Evolutionary conservation across 2,797 vertebrate genomes (phyloP).

Genomic region (Falco biarmicus): DNA sequence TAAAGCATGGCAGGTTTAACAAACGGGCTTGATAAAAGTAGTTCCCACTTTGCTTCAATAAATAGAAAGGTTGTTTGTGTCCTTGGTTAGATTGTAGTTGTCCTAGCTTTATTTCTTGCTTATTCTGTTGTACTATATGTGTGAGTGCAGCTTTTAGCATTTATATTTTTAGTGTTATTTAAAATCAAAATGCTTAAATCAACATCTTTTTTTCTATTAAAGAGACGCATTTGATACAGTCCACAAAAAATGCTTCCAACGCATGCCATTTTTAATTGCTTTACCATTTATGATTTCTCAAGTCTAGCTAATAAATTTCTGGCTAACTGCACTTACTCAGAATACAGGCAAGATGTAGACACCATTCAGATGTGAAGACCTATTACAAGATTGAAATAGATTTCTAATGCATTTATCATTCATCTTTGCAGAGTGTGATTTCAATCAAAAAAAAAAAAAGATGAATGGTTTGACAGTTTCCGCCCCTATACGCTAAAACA

Average conservation of each 20-base stretch:
- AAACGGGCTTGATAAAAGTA: constrained; percentile 61
- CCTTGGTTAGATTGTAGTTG: constrained; percentile 43
- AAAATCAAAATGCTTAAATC: constrained; percentile 46
- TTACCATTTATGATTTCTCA: constrained; percentile 55
- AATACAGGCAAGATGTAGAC: constrained; percentile 45
- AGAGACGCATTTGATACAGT: not conserved
- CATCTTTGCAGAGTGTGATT: constrained; percentile 75
- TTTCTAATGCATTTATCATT: constrained; percentile 76
- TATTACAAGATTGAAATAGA: constrained; percentile 78
- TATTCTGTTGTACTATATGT: not conserved
- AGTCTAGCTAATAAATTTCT: constrained; percentile 53
- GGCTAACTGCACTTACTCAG: constrained; percentile 47
- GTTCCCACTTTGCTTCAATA: constrained; percentile 48
- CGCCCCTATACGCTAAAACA: constrained; percentile 65
- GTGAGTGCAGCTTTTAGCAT: constrained; percentile 40
- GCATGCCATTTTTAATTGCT: constrained; percentile 61
- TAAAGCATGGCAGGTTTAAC: constrained; percentile 60
- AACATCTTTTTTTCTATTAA: constrained; percentile 21
- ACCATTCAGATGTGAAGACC: constrained; percentile 71
- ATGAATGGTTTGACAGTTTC: constrained; percentile 75
- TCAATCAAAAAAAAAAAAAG: constrained; percentile 69
- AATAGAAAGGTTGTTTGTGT: constrained; percentile 48
- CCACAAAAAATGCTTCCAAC: constrained; percentile 19
- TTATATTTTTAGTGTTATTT: constrained; percentile 32
- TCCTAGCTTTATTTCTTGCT: constrained; percentile 53